Evolutionary conservation across 1,140 invertebrate genomes (phyloP).

Genomic region (Colletes gigas): DNA sequence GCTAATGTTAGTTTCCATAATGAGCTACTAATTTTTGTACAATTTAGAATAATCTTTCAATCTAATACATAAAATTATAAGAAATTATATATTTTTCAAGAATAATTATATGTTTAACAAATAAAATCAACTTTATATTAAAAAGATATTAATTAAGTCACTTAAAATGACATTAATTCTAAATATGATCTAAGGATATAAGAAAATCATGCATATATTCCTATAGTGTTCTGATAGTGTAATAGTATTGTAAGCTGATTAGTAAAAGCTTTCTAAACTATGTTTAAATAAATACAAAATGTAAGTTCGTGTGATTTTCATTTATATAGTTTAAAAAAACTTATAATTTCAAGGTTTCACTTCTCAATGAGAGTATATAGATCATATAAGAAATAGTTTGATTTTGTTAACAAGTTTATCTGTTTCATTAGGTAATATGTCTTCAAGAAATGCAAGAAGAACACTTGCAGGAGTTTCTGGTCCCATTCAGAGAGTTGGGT

Average conservation of each 20-base stretch:
- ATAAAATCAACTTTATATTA: background rate
- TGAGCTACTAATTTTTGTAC: background rate
- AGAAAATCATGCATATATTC: background rate
- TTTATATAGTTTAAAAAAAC: too few species aligned
- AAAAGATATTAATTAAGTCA: background rate
- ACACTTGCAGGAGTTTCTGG: slow-evolving; percentile 85
- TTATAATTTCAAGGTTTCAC: background rate
- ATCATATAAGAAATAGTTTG: background rate
- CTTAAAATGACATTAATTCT: background rate
- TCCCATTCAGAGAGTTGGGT: slow-evolving; percentile 79
- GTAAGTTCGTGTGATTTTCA: too few species aligned
- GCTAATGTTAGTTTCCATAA: slow-evolving; percentile 86
- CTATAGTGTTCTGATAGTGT: too few species aligned
- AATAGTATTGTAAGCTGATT: too few species aligned
- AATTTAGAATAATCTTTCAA: background rate
- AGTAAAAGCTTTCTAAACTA: too few species aligned
- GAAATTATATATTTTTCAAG: background rate
- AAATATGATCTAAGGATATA: background rate
- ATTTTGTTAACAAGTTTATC: slow-evolving; percentile 39
- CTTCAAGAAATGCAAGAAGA: slow-evolving; percentile 93
- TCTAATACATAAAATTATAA: background rate
- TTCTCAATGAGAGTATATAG: slow-evolving; percentile 16
- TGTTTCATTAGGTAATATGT: slow-evolving; percentile 86
- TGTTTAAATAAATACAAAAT: too few species aligned
- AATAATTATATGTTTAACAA: background rate